Conservation (phyloP, 1,140 invertebrate species). For the Drosophila melanogaster region Release_6_plus_ISO1_MT NT_033779.5:7131501-7132000, state of each 20-base stretch:
- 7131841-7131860: conserved; percentile 38
- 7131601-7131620: too few relatives aligned
- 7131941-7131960: conserved; percentile 54
- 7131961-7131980: conserved; percentile 67
- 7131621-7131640: too few relatives aligned
- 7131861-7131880: conserved; percentile 78
- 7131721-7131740: conserved; percentile 15
- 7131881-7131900: conserved; percentile 76
- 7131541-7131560: too few relatives aligned
- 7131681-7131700: not conserved
- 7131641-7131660: too few relatives aligned
- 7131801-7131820: conserved; percentile 52
- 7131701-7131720: not conserved
- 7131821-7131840: conserved; percentile 53
- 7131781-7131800: conserved; percentile 22
- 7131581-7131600: too few relatives aligned
- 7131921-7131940: conserved; percentile 58
- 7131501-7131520: too few relatives aligned
- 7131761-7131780: not conserved
- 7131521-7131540: too few relatives aligned
- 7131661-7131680: conserved; percentile 2
- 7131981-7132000: conserved; percentile 63
- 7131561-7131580: too few relatives aligned
- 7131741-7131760: conserved; percentile 1
- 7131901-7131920: conserved; percentile 57